Evolutionary conservation across 2,797 vertebrate species (phyloP).

Genomic region (Cottoperca gobio): DNA sequence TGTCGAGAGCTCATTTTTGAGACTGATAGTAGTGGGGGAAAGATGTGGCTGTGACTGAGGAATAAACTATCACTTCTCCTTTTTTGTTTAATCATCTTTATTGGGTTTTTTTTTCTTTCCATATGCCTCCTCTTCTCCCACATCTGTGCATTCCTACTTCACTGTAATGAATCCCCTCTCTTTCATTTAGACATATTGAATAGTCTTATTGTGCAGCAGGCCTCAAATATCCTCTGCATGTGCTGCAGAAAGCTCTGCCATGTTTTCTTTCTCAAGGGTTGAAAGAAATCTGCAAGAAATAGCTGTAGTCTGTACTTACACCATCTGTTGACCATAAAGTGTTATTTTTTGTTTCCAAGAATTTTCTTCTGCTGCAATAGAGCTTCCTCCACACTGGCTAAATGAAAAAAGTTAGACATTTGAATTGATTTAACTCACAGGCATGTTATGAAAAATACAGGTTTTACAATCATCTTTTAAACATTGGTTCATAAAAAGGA

Average conservation of each 20-base stretch:
- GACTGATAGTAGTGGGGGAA: slow-evolving; percentile 31
- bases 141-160: neutral
- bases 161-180: neutral
- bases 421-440: neutral
- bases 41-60: slow-evolving; percentile 18
- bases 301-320: neutral
- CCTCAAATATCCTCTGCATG: neutral
- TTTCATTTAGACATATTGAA: slow-evolving; percentile 3
- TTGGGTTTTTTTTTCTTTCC: slow-evolving; percentile 28
- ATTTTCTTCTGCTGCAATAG: neutral
- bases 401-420: neutral
- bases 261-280: neutral
- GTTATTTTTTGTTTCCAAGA: neutral
- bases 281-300: slow-evolving; percentile 9
- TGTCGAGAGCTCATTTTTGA: slow-evolving; percentile 54
- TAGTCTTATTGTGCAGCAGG: neutral
- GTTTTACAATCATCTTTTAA: too few relatives aligned
- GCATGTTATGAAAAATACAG: neutral
- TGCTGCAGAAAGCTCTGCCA: neutral
- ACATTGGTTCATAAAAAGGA: neutral
- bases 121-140: slow-evolving; percentile 9
- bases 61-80: slow-evolving; percentile 8
- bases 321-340: slow-evolving; percentile 1
- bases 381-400: neutral
- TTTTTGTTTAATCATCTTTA: slow-evolving; percentile 38